phyloP scores from a whole-genome alignment of 2,113 vertebrate species.

The Corydoras sp. region DNA sequence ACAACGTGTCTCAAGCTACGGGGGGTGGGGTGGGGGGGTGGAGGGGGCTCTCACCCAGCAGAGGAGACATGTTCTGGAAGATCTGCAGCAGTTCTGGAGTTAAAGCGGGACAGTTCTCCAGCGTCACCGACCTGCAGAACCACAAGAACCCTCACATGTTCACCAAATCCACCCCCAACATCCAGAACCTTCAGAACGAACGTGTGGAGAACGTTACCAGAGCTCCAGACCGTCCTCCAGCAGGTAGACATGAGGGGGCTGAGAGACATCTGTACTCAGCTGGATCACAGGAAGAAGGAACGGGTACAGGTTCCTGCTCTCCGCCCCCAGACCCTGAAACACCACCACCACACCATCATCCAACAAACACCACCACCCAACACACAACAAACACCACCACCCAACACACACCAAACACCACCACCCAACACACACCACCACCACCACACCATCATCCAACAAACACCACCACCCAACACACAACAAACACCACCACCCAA shows the following conservation, averaged over 20 bases:
- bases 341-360: not conserved
- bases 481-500: too few species aligned
- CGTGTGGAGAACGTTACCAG: constrained; percentile 64
- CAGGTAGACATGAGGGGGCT: constrained; percentile 96
- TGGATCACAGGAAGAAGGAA: constrained; percentile 97
- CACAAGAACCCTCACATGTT: not conserved
- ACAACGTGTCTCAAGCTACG: too few species aligned
- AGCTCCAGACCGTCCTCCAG: constrained; percentile 96
- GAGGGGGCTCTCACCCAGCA: constrained; percentile 77
- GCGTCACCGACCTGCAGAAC: constrained; percentile 83
- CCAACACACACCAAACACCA: too few species aligned
- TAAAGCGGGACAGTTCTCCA: constrained; percentile 88
- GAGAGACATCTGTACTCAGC: constrained; percentile 92
- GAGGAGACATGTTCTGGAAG: constrained; percentile 94
- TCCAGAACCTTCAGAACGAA: too few species aligned
- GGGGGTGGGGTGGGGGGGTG: too few species aligned
- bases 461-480: too few species aligned
- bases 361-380: too few species aligned
- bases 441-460: too few species aligned
- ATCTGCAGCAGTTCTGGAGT: constrained; percentile 87
- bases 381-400: too few species aligned
- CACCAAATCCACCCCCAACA: too few species aligned
- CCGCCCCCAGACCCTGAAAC: constrained; percentile 83
- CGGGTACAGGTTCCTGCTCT: constrained; percentile 92
- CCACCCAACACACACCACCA: too few species aligned